Evolutionary conservation across 1,140 invertebrate genomes (phyloP).

Genomic region (Lerema accius): DNA sequence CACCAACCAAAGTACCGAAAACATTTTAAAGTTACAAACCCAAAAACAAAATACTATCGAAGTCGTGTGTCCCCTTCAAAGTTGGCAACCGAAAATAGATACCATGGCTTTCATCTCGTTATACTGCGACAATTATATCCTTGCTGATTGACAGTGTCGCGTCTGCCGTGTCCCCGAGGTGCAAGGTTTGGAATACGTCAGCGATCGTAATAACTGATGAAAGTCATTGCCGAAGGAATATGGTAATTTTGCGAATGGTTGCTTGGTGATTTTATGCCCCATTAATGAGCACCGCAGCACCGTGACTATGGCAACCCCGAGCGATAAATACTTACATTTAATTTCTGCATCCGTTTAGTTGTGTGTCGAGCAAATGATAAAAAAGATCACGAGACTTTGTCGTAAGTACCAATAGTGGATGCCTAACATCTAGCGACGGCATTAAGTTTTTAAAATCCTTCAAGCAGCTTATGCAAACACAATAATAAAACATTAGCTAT

Average conservation of each 20-base stretch:
- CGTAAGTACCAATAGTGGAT: too few species aligned
- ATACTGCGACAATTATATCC: conserved; percentile 67
- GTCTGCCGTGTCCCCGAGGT: conserved; percentile 54
- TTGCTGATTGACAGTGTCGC: conserved; percentile 61
- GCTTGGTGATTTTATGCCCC: neutral
- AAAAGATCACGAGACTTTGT: too few species aligned
- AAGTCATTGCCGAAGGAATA: conserved; percentile 7
- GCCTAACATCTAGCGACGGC: too few species aligned
- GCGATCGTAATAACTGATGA: conserved; percentile 22
- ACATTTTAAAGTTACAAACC: neutral
- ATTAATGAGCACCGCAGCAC: neutral
- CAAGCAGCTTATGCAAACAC: too few species aligned
- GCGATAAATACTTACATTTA: too few species aligned
- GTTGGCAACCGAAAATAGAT: conserved; percentile 64
- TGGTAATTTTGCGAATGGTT: conserved; percentile 6
- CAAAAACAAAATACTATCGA: neutral
- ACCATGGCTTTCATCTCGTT: conserved; percentile 74
- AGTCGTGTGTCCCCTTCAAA: conserved; percentile 44
- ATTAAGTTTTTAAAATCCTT: too few species aligned
- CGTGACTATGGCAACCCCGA: too few species aligned
- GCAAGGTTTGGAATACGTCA: conserved; percentile 58
- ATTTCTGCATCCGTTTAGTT: too few species aligned
- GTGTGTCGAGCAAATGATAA: too few species aligned
- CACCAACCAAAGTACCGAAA: too few species aligned
- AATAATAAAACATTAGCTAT: too few species aligned